Evolutionary conservation across 2,113 vertebrate species (phyloP).

Genomic region (Phainopepla nitens): DNA sequence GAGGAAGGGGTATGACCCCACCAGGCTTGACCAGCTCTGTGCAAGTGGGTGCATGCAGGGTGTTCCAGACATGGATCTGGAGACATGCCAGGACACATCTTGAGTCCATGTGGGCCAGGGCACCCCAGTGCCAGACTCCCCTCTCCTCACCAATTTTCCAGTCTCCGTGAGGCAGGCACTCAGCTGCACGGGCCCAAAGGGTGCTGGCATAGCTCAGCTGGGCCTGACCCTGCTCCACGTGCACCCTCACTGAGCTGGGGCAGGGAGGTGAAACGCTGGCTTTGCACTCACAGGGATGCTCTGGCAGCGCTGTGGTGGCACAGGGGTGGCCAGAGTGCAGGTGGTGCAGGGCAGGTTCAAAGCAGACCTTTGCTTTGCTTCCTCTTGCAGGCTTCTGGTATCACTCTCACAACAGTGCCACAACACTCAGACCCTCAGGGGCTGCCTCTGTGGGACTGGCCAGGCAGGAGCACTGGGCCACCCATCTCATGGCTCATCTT

Average conservation of each 20-base stretch:
- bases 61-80: not conserved
- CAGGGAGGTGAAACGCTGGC: not conserved
- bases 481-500: rapidly evolving
- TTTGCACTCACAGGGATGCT: too few relatives aligned
- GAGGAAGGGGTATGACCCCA: not conserved
- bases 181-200: not conserved
- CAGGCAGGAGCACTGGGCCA: not conserved
- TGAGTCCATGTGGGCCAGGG: not conserved
- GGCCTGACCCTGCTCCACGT: not conserved
- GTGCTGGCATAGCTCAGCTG: not conserved
- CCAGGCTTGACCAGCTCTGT: not conserved
- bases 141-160: rapidly evolving
- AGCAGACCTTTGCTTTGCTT: not conserved
- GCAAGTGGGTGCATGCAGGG: not conserved
- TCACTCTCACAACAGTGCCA: rapidly evolving
- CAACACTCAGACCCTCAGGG: rapidly evolving
- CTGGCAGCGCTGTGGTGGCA: not conserved
- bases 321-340: not conserved
- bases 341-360: not conserved
- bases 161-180: rapidly evolving
- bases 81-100: not conserved
- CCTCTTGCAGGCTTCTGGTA: not conserved
- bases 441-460: not conserved
- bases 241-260: not conserved
- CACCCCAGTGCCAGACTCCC: not conserved